Percentiles rank a stretch among this genome's conserved stretches.
Conservation (phyloP, 2,113 vertebrate species). For the Pao palembangensis region DNA sequence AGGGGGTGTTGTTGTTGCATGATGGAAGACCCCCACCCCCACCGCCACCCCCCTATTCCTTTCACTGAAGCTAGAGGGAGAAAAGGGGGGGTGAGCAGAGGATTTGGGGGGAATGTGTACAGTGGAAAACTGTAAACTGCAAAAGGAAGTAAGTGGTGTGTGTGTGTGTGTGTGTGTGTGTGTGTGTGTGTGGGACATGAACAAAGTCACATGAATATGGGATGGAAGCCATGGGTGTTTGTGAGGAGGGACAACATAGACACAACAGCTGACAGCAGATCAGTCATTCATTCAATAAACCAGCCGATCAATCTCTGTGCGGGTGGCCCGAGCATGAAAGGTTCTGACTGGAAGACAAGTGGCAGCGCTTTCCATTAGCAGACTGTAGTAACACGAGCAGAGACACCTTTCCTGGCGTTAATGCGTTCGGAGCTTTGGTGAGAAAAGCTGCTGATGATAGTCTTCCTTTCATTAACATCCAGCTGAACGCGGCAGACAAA, state of each 20-base stretch:
- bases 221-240: constrained; percentile 37
- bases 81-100: constrained; percentile 13
- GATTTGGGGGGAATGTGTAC: constrained; percentile 18
- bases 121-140: background rate
- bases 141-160: constrained; percentile 36
- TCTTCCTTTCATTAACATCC: constrained; percentile 7
- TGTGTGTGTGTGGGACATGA: constrained; percentile 17
- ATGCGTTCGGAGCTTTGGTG: background rate
- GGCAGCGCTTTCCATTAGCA: background rate
- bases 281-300: background rate
- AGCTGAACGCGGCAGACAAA: constrained; percentile 29
- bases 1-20: constrained; percentile 30
- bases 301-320: no score
- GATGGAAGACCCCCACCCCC: constrained; percentile 42
- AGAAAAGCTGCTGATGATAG: background rate
- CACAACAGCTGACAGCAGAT: constrained; percentile 3
- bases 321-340: no score
- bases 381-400: no score
- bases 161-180: no score
- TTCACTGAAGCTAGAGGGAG: constrained; percentile 49
- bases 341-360: constrained; percentile 1
- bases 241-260: constrained; percentile 16
- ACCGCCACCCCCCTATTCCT: constrained; percentile 13
- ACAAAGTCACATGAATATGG: constrained; percentile 28
- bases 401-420: background rate